Evolutionary conservation across 2,888 invertebrate species (phyloP).

Genomic region (Anorthoa munda): DNA sequence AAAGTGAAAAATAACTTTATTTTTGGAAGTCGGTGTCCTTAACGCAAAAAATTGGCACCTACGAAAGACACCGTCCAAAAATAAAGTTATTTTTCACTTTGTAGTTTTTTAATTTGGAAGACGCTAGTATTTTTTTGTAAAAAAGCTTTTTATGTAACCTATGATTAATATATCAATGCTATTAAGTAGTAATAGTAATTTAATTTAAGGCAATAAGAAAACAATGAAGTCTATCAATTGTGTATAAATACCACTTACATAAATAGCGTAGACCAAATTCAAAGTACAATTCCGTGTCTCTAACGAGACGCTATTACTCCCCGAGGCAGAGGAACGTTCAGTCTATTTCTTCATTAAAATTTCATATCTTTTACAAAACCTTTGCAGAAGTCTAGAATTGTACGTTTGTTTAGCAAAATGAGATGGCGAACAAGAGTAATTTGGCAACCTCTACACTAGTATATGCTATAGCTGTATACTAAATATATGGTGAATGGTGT

Average conservation of each 20-base stretch:
- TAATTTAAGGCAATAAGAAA: background rate
- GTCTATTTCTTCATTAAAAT: conserved; percentile 20
- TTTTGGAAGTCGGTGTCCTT: too few relatives aligned
- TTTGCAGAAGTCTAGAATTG: background rate
- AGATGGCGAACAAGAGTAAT: background rate
- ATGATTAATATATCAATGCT: too few relatives aligned
- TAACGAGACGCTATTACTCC: conserved; percentile 13
- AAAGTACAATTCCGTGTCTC: conserved; percentile 12
- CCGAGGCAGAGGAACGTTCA: conserved; percentile 15
- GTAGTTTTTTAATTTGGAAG: too few relatives aligned
- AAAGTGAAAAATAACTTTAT: too few relatives aligned
- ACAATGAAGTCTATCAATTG: background rate
- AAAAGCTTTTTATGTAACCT: too few relatives aligned
- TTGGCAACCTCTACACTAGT: background rate
- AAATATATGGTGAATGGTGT: background rate
- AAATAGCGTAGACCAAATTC: conserved; percentile 1
- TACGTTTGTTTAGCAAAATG: conserved; percentile 5
- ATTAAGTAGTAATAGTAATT: background rate
- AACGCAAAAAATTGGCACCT: too few relatives aligned
- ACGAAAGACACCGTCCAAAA: too few relatives aligned
- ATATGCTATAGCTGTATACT: background rate
- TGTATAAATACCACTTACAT: background rate
- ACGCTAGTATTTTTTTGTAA: too few relatives aligned
- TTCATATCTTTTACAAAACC: background rate
- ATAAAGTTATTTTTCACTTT: too few relatives aligned